Evolutionary conservation across 2,113 vertebrate species (phyloP), one percentile per base, ranked within the genome.

Genomic region (Oreochromis niloticus): DNA sequence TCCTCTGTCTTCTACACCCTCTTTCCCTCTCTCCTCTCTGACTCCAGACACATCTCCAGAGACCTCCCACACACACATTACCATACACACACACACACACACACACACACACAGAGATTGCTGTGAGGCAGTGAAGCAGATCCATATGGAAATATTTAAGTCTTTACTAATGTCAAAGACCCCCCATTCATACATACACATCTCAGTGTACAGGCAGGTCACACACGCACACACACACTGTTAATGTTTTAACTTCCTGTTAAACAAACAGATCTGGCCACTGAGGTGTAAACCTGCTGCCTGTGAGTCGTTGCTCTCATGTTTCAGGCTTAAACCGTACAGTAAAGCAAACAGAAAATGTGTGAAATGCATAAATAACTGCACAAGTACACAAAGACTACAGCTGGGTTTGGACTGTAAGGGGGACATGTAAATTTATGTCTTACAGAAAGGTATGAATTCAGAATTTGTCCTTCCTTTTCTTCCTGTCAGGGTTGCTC

Each of bases 111-210:
- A 88, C 56, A 86, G 16, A 19, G 1, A 73, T 54, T 5, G 12
- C 61, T 63, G 43, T 22, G 32, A 82, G 57, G 57, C 81, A 61
- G 19, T n/a, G 71, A 22, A 79, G 55, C 83, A 19, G 78, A 83
- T 86, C 79, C 86, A 89, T 91, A 88, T 89, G 84, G 86, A 88
- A 87, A 90, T 91, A 80, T 91, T 88, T 93, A 92, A 78, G 84
- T 89, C 78, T 89, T 86, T 80, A 80, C 80, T 86, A 22, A 89
- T 81, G 92, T 91, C 83, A 87, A 17, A 90, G 75, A 86, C 30
- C 81, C 17, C 84, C 81, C 86, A 90, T 90, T 85, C 86, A 91
- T 68, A 82, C 61, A 32, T 63, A 75, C 30, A 88, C 50, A 87
- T 55, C 19, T 73, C 6, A 52, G 75, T 52, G 24, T 50, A 46